A percentile compares a stretch with the other conserved stretches of the same genome.
These are phyloP conservation scores for Chaitophorus viminalis DNA, from an alignment of 2,888 invertebrate species.

Conservation along the genomic window DNA sequence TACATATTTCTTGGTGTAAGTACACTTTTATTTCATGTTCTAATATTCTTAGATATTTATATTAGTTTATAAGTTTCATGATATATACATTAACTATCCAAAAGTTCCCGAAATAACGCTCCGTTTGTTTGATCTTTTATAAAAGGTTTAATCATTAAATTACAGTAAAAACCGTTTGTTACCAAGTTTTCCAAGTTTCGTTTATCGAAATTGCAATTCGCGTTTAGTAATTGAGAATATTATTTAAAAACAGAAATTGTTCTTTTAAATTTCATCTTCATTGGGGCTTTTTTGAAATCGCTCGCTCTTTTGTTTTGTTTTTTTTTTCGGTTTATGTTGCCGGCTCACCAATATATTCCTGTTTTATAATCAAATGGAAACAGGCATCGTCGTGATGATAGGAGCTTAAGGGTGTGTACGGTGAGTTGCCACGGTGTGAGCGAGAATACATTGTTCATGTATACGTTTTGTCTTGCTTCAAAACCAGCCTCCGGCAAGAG, in stretches of 20 bases:
- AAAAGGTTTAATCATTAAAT: not conserved
- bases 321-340: not conserved
- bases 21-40: too few relatives aligned
- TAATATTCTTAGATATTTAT: not conserved
- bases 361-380: not conserved
- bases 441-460: not conserved
- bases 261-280: not conserved
- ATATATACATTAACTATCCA: not conserved
- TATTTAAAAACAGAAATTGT: not conserved
- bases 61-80: not conserved
- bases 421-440: not conserved
- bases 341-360: not conserved
- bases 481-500: not conserved
- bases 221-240: not conserved
- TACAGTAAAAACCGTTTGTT: not conserved
- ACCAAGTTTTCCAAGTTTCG: not conserved
- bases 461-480: not conserved
- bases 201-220: not conserved
- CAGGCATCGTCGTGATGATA: not conserved
- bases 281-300: not conserved
- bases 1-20: too few relatives aligned
- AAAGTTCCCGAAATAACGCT: not conserved
- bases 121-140: not conserved
- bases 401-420: not conserved
- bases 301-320: not conserved